Evolutionary conservation across 2,797 vertebrate genomes (phyloP).

Genomic region (Helicolenus hilgendorfi): DNA sequence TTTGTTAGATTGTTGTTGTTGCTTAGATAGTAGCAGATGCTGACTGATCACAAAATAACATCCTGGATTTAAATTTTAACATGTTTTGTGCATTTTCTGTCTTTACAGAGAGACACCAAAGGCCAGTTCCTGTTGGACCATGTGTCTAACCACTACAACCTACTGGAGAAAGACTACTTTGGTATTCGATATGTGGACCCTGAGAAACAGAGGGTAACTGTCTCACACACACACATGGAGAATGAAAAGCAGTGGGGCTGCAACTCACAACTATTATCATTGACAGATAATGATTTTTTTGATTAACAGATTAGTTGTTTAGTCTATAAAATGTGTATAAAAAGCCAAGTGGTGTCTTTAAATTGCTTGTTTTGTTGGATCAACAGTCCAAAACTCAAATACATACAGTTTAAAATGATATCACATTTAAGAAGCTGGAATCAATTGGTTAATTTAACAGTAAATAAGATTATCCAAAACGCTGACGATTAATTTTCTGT

Average conservation of each 20-base stretch:
- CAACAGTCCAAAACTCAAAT: background rate
- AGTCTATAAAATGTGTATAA: background rate
- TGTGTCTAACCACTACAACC: conserved; percentile 98
- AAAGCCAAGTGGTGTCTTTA: rapidly evolving
- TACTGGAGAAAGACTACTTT: conserved; percentile 98
- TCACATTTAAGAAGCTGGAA: background rate
- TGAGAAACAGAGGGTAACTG: conserved; percentile 96
- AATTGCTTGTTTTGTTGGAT: background rate
- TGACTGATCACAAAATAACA: background rate
- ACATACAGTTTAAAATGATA: background rate
- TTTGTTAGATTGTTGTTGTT: no score
- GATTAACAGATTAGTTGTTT: background rate
- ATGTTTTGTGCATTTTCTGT: conserved; percentile 55
- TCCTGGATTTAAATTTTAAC: background rate
- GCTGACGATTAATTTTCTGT: background rate
- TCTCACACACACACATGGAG: background rate
- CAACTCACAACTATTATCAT: background rate
- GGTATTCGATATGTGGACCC: conserved; percentile 98
- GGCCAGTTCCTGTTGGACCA: conserved; percentile 97
- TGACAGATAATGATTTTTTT: background rate
- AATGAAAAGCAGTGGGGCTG: background rate
- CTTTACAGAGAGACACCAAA: conserved; percentile 96
- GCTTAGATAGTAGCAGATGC: background rate
- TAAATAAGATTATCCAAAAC: background rate
- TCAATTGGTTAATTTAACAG: background rate